phyloP scores from a whole-genome alignment of 2,888 invertebrate genomes.

The Bruchidius siliquastri region DNA sequence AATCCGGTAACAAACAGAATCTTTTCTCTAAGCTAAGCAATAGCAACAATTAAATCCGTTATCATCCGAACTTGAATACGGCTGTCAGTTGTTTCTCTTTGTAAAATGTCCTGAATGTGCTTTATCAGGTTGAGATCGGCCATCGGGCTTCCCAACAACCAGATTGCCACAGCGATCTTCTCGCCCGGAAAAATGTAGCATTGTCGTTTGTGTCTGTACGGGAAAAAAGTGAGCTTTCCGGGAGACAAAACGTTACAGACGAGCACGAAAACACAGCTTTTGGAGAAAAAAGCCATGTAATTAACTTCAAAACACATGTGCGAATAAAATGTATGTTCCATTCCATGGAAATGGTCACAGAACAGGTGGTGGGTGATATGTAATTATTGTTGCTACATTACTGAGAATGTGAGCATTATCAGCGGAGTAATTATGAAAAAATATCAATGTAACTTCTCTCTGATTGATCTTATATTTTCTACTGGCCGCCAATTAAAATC shows the following conservation, averaged over 20 bases:
- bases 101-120: background rate
- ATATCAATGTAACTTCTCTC: no score
- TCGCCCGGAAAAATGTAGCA: background rate
- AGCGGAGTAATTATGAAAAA: no score
- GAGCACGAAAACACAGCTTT: background rate
- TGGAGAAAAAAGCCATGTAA: background rate
- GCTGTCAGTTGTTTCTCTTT: background rate
- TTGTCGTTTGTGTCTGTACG: background rate
- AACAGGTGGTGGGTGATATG: background rate
- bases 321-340: background rate
- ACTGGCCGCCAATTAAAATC: no score
- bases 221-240: background rate
- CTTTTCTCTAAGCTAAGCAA: background rate
- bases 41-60: background rate
- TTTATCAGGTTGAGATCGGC: background rate
- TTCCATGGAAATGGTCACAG: background rate
- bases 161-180: background rate
- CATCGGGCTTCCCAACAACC: background rate
- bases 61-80: background rate
- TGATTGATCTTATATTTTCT: no score
- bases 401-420: no score
- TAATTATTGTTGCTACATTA: no score
- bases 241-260: background rate
- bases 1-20: background rate
- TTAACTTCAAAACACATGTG: background rate